Base-by-base conservation (phyloP, 2,113 vertebrate genomes). In the Oriolus oriolus region DNA sequence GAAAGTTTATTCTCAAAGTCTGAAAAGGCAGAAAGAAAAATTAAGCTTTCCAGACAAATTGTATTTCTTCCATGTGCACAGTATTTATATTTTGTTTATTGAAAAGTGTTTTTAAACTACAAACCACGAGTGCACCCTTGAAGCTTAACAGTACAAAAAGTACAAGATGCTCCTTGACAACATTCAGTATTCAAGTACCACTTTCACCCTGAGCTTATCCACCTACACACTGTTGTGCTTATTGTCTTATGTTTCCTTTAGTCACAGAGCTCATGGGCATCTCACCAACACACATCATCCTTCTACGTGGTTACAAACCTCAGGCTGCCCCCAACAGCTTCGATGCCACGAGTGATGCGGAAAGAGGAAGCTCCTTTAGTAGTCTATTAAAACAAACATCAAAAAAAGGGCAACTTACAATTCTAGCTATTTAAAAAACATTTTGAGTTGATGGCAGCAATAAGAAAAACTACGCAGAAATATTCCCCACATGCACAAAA, bases 361-460 rank as follows among this genome's bases (percentile, higher is more conserved):
- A 99, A 99, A 60, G 99, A 97, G 18, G 99, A 99, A 9, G 98
- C 99, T 97, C 99, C 99, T 98, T 99, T 99, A 70, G 99, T 99
- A 35, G 99, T 99, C 99, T 99, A 90, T 71, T 93, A n/a, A 31
- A 35, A 24, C 7, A 49, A 70, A 68, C 9, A 44, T 10, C 3
- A 4, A 66, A 30, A 64, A 45, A 16, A 1, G 10, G 41, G 3
- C 35, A 49, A 47, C 10, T 88, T 84, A 78, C 16, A 64, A 73
- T 61, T 56, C 45, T 13, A 86, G 19, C 6, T 60, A 31, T 50
- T 89, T 73, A 49, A 80, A 78, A 45, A 60, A 35, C 11, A 35
- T 53, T 41, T 19, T 16, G 26, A 24, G 10, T 7, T 79, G 10
- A 60, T 16, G 13, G 27, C 23, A 92, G 21, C 18, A 79, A 2